These are phyloP conservation scores for Drosophila atroscutellata DNA, from an alignment of 2,888 invertebrate genomes.

Conservation along the genomic window DNA sequence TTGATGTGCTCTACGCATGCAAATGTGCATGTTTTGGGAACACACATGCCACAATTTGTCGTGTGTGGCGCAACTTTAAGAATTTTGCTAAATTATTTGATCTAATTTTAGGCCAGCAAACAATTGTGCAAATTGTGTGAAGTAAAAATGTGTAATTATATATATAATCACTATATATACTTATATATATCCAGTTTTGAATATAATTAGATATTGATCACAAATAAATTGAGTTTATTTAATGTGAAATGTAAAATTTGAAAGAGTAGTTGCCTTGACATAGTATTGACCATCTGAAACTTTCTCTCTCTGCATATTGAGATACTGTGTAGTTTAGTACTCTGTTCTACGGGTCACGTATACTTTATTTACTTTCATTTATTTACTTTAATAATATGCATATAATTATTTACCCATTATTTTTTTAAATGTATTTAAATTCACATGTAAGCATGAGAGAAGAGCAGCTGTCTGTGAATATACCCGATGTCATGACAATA, in stretches of 20 bases:
- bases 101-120: not conserved
- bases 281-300: not conserved
- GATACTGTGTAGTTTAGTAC: not conserved
- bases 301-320: not conserved
- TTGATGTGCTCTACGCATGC: constrained; percentile 55
- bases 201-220: no score
- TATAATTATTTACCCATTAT: not conserved
- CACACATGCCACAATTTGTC: constrained; percentile 16
- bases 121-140: not conserved
- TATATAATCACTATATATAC: not conserved
- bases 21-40: constrained; percentile 62
- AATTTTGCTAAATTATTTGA: not conserved
- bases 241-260: not conserved
- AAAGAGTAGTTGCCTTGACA: not conserved
- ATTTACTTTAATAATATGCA: no score
- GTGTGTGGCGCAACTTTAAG: not conserved
- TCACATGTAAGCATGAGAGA: not conserved
- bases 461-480: not conserved
- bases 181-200: no score
- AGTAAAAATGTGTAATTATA: not conserved
- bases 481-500: no score
- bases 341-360: not conserved
- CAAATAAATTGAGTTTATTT: not conserved
- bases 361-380: no score
- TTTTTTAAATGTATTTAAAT: not conserved